Evolutionary conservation across 92 coral and sea anemone species (phyloP), one percentile per base, ranked within the genome.

Genomic region (Nematostella vectensis): DNA sequence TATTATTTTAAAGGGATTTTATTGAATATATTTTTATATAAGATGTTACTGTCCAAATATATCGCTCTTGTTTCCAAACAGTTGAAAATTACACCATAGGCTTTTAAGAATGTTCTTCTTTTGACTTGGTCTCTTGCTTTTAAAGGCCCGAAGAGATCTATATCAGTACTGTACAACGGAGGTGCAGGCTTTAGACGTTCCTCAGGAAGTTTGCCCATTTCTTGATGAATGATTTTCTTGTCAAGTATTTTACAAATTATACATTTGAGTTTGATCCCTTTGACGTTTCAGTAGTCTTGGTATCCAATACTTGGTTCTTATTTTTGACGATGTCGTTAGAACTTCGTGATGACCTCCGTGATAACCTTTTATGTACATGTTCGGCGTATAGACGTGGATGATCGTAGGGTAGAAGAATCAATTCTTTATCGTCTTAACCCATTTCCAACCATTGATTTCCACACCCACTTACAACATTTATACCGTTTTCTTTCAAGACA

Each of bases 131-230:
- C 79, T 30, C 67, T 24, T 2, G 24, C 62, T 54, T 62, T 50
- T 21, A 62, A 70, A 1, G 71, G 78, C 22, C 78, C 71, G 54
- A 71, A 71, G 2, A 71, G 44, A 29, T 71, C 78, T 1, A 71
- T 28, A 4, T 52, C 71, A 0, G 71, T 71, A 25, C 28, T 19
- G 27, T 22, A 13, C 78, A 59, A 71, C n/a, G 63, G 50, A 17
- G 72, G 65, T 1, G 72, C 71, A 1, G 72, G 79, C 23, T 63
- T 64, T 6, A 72, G 40, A 11, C 72, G 24, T 10, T 63, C 78
- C 44, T 37, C 57, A n/a, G 78, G 78, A 0, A 71, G 24, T 42
- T 59, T 59, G 23, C 76, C 76, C 55, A 50, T 69, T 11, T 33
- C 43, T 57, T 73, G 73, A 11, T 57, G 23, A n/a, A 20, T 39